Evolutionary conservation across 2,888 invertebrate species (phyloP).

Genomic region (Rotaria macrura): DNA sequence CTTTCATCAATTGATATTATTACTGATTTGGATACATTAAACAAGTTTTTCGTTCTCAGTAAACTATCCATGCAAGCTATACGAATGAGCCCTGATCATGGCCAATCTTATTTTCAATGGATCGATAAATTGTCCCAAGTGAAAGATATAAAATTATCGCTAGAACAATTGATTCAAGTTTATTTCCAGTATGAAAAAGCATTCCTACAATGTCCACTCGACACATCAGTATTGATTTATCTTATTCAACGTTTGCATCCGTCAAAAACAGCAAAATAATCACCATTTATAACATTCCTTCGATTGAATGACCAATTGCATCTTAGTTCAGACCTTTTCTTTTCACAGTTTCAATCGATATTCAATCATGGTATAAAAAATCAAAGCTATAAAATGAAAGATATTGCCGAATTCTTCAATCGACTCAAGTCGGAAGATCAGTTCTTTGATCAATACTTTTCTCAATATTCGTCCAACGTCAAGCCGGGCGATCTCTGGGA

Average conservation of each 20-base stretch:
- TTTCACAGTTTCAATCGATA: neutral
- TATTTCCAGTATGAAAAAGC: neutral
- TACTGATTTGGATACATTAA: neutral
- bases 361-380: neutral
- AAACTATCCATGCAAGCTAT: neutral
- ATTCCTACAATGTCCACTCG: neutral
- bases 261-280: neutral
- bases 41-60: neutral
- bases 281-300: neutral
- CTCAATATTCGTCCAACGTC: neutral
- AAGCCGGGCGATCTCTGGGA: neutral
- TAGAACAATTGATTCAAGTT: neutral
- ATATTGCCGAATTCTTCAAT: neutral
- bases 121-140: neutral
- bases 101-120: neutral
- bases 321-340: neutral
- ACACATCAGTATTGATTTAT: neutral
- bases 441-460: neutral
- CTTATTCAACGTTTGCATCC: neutral
- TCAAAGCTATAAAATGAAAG: neutral
- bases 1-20: neutral
- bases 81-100: neutral
- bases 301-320: neutral
- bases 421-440: neutral
- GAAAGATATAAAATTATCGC: neutral